phyloP scores from a whole-genome alignment of 2,888 invertebrate genomes.

The Hypercompe scribonia region DNA sequence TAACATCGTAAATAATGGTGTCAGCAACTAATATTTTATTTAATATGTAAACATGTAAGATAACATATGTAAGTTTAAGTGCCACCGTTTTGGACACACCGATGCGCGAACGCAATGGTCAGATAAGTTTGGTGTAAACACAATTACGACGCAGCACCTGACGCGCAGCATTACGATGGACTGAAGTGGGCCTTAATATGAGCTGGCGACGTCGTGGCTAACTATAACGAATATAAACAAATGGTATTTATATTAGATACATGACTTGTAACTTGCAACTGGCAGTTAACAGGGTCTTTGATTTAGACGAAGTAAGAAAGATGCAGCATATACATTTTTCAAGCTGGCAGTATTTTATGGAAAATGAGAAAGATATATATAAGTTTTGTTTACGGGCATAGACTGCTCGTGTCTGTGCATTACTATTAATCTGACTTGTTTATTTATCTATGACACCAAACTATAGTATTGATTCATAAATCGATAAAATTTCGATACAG shows the following conservation, averaged over 20 bases:
- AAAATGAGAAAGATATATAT: too few species aligned
- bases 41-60: conserved; percentile 66
- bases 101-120: conserved; percentile 60
- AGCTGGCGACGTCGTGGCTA: conserved; percentile 48
- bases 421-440: conserved; percentile 15
- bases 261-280: background rate
- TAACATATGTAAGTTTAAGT: conserved; percentile 57
- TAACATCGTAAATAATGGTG: conserved; percentile 52
- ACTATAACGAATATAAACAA: conserved; percentile 38
- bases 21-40: conserved; percentile 59
- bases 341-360: too few species aligned
- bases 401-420: conserved; percentile 32
- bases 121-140: conserved; percentile 64
- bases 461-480: conserved; percentile 6
- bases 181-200: conserved; percentile 59
- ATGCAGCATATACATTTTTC: background rate
- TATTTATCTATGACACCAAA: conserved; percentile 14
- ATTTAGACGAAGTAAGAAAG: background rate
- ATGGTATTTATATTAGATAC: background rate
- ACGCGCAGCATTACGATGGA: conserved; percentile 67
- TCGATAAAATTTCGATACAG: conserved; percentile 19
- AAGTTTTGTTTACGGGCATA: background rate
- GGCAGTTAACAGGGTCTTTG: background rate
- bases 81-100: conserved; percentile 61
- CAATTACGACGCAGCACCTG: conserved; percentile 69